Base-by-base conservation (phyloP, 2,113 vertebrate genomes). In the Amphiprion percula region DNA sequence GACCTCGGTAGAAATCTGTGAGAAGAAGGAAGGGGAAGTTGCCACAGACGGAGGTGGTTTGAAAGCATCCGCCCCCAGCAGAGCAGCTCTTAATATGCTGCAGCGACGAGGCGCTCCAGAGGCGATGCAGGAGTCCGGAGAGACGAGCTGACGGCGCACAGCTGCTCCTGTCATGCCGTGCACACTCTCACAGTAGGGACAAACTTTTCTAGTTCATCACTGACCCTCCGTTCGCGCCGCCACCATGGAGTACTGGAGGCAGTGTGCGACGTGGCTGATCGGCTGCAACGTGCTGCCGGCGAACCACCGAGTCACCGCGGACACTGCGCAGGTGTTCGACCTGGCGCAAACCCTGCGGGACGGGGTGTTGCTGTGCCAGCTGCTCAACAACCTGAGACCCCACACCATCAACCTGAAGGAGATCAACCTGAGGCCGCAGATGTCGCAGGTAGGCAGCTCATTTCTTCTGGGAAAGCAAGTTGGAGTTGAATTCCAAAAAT, bases 311-410 rank as follows among this genome's bases (percentile, higher is more conserved):
- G 96, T 98, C 14, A 97, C 96, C 53, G 96, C 96, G 95, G 96
- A 95, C 79, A 90, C 93, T 56, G 96, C 97, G 47, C 96, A 98
- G 93, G 97, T 97, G 85, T 97, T 97, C 80, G 97, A 98, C 93
- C 83, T 98, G 93, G 97, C 97, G 11, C 97, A 98, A 90, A 97
- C 96, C 4, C 95, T 98, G 79, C 96, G 97, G 87, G 97, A 98
- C 92, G 97, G 97, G 66, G 97, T 98, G 59, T 91, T 98, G 65
- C 94, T 98, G 9, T 97, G 97, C 88, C 97, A 98, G 92, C 95
- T 97, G 49, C 96, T 98, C 60, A 97, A 98, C 94, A 97, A 98
- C 90, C 89, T 97, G 86, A 94, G 91, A 75, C 70, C 95, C 47
- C 93, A 87, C 79, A 95, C 96, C 83, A 96, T 97, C 93, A 95